These are phyloP conservation scores for Eugnorisma glareosa DNA, from an alignment of 2,888 invertebrate species.

Conservation along the genomic window DNA sequence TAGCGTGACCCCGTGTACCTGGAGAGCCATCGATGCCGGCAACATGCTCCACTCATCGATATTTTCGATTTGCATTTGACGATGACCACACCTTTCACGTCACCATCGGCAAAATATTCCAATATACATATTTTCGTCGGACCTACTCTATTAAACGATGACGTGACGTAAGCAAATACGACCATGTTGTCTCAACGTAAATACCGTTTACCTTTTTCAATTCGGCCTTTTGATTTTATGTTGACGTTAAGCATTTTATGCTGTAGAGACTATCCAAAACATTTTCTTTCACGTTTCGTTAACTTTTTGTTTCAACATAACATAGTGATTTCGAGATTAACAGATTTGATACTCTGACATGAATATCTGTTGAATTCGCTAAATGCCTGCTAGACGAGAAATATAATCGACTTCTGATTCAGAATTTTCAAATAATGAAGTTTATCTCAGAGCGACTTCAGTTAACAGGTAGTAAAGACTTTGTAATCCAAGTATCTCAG, in stretches of 20 bases:
- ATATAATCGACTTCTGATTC: background rate
- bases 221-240: slow-evolving; percentile 9
- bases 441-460: background rate
- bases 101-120: slow-evolving; percentile 29
- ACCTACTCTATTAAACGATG: background rate
- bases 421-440: background rate
- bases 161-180: background rate
- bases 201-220: slow-evolving; percentile 6
- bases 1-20: slow-evolving; percentile 15
- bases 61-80: slow-evolving; percentile 51
- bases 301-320: slow-evolving; percentile 4
- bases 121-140: slow-evolving; percentile 15
- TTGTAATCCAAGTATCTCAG: slow-evolving; percentile 7
- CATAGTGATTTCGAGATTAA: slow-evolving; percentile 10
- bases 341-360: too few relatives aligned
- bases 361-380: background rate
- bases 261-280: background rate
- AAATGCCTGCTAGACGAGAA: background rate
- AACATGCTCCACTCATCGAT: slow-evolving; percentile 23
- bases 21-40: slow-evolving; percentile 30
- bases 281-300: slow-evolving; percentile 9
- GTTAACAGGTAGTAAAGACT: slow-evolving; percentile 28
- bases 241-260: background rate
- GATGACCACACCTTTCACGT: slow-evolving; percentile 20
- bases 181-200: background rate